Evolutionary conservation across 2,888 invertebrate genomes (phyloP).

Genomic region (Deilephila porcellus): DNA sequence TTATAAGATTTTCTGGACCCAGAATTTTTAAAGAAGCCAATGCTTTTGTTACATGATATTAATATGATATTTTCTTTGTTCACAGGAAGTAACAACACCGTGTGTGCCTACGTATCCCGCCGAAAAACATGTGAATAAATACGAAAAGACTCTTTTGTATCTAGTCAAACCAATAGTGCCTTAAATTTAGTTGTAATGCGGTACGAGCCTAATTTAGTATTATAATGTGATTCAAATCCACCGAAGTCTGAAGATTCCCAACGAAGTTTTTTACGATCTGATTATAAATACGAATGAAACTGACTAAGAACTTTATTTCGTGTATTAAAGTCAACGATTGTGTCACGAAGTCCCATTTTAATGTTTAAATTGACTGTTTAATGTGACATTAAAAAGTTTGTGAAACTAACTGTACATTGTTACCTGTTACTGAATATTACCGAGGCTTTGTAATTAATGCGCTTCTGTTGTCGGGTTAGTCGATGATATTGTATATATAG

Average conservation of each 20-base stretch:
- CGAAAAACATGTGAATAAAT: conserved; percentile 72
- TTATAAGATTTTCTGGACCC: neutral
- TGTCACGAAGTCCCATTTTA: neutral
- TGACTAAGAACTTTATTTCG: neutral
- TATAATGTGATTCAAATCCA: conserved; percentile 3
- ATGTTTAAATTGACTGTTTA: neutral
- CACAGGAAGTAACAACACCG: conserved; percentile 66
- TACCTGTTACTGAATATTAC: conserved; percentile 59
- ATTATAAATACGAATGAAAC: conserved; percentile 9
- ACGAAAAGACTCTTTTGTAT: conserved; percentile 80
- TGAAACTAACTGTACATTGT: conserved; percentile 44
- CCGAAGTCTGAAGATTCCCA: conserved; percentile 13
- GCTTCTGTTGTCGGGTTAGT: conserved; percentile 56
- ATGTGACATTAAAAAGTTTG: conserved; percentile 19
- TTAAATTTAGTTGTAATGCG: conserved; percentile 59
- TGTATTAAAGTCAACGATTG: neutral
- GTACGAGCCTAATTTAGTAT: conserved; percentile 6
- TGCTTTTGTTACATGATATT: conserved; percentile 30
- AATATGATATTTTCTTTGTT: conserved; percentile 61
- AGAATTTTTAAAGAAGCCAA: too few species aligned
- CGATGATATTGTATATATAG: conserved; percentile 64
- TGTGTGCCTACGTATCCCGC: conserved; percentile 66
- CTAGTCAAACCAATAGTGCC: conserved; percentile 82
- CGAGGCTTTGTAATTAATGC: conserved; percentile 59
- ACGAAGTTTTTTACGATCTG: neutral